Percentiles rank a stretch among this genome's conserved stretches.
phyloP scores from a whole-genome alignment of 2,888 invertebrate genomes.

The Drosophila borborema region DNA sequence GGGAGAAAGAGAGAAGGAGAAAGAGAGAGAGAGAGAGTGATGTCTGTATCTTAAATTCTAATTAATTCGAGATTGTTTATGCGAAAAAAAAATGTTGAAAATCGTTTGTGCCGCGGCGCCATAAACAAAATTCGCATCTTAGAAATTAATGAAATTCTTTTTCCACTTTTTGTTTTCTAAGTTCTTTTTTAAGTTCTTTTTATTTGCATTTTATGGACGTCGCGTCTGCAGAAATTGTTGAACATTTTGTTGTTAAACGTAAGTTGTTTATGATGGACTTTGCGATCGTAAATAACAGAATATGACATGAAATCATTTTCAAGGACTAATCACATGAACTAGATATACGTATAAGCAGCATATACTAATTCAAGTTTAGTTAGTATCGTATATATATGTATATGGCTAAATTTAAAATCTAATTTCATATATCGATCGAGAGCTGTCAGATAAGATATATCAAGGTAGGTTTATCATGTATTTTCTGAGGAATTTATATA shows the following conservation, averaged over 20 bases:
- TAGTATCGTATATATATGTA: neutral
- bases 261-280: constrained; percentile 55
- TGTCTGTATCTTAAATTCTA: constrained; percentile 31
- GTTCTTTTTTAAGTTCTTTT: constrained; percentile 19
- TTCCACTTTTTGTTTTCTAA: constrained; percentile 8
- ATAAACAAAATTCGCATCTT: constrained; percentile 65
- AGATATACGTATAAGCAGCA: neutral
- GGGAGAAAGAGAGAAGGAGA: neutral
- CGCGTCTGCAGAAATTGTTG: constrained; percentile 39
- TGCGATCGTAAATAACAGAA: constrained; percentile 38
- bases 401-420: neutral
- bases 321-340: constrained; percentile 29
- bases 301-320: constrained; percentile 51
- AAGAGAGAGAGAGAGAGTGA: neutral
- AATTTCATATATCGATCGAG: neutral
- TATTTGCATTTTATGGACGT: constrained; percentile 49
- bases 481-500: too few species aligned
- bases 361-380: neutral
- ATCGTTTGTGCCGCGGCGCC: constrained; percentile 41
- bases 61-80: constrained; percentile 52
- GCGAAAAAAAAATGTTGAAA: constrained; percentile 23
- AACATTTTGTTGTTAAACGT: constrained; percentile 32
- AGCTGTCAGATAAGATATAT: neutral
- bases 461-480: too few species aligned
- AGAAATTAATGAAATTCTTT: constrained; percentile 61